Evolutionary conservation across 2,888 invertebrate genomes (phyloP).

Genomic region (Pediacus dermestoides): DNA sequence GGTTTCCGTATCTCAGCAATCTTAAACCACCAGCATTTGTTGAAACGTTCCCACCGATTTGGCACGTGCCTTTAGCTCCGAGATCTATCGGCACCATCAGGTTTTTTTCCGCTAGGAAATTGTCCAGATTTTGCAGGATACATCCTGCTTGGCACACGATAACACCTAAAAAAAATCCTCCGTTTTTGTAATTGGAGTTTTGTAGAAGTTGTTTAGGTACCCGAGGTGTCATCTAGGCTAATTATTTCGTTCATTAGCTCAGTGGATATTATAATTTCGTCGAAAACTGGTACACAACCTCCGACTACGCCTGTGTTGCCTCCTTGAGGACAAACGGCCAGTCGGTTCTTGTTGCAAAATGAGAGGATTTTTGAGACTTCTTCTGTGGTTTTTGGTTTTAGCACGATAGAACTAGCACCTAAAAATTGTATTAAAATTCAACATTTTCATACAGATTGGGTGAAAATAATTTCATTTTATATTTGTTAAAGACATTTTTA

Average conservation of each 20-base stretch:
- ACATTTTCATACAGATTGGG: no score
- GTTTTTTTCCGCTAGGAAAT: constrained; percentile 64
- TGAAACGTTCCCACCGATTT: constrained; percentile 92
- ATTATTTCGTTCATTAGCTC: constrained; percentile 81
- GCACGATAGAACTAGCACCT: constrained; percentile 78
- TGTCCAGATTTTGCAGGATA: constrained; percentile 80
- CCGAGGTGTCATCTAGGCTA: constrained; percentile 76
- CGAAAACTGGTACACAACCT: constrained; percentile 92
- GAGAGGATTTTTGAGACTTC: constrained; percentile 83
- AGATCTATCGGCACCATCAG: constrained; percentile 92
- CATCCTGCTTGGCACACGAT: constrained; percentile 87
- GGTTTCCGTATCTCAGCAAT: constrained; percentile 86
- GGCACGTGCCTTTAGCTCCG: constrained; percentile 93
- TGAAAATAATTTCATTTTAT: no score
- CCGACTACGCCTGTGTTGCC: constrained; percentile 94
- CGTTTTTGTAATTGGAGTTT: no score
- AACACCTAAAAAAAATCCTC: constrained; percentile 56
- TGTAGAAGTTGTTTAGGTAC: constrained; percentile 47
- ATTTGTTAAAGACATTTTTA: no score
- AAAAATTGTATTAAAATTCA: constrained; percentile 23
- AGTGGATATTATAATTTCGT: constrained; percentile 87
- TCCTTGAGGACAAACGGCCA: constrained; percentile 92
- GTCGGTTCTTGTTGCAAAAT: constrained; percentile 74
- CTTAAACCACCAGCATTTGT: constrained; percentile 95
- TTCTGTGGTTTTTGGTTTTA: constrained; percentile 80